Evolutionary conservation across 2,797 vertebrate species (phyloP), one percentile per base, ranked within the genome.

Genomic region (Mormyrops attenuatus): DNA sequence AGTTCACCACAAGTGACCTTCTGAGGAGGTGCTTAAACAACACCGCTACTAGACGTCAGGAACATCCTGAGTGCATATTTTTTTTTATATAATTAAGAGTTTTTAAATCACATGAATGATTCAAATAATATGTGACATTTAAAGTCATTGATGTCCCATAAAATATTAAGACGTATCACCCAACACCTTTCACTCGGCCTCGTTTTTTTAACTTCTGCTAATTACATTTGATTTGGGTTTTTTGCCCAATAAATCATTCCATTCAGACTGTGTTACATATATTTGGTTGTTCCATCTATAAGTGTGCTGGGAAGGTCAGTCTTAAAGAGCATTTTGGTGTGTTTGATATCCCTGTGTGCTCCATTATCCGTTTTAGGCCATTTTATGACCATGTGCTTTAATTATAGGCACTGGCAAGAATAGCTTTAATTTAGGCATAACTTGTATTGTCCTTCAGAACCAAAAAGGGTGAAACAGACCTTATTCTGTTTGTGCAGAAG

Each of bases 241-340:
- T 80, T 44, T 44, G 73, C 17, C 5, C 73, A 41, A n/a, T 20
- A 44, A 77, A 80, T 44, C 73, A 44, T 44, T 1, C 34, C 17
- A 80, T 80, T 80, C 73, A 20, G 73, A 44, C 73, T 8, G 38
- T 13, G 44, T 44, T 44, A 44, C 38, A 9, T 80, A 80, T 91
- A 91, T 92, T 91, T 63, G 90, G 88, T 92, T 90, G 90, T 90
- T 91, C 57, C 80, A 50, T 89, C 89, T 88, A 57, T 88, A 88
- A 88, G 88, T 66, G 87, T 80, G 60, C 90, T 69, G 85, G 87
- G 80, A 89, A 69, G 77, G 69, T 88, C 30, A 77, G 63, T 88
- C 88, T 84, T n/a, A 82, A 47, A 89, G 17, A 85, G 53, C 57
- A n/a, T 38, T 66, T 20, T 52, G 55, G 41, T 85, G 17, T 85